Evolutionary conservation across 2,888 invertebrate species (phyloP), one percentile per base, ranked within the genome.

Genomic region (Hypsopygia costalis): DNA sequence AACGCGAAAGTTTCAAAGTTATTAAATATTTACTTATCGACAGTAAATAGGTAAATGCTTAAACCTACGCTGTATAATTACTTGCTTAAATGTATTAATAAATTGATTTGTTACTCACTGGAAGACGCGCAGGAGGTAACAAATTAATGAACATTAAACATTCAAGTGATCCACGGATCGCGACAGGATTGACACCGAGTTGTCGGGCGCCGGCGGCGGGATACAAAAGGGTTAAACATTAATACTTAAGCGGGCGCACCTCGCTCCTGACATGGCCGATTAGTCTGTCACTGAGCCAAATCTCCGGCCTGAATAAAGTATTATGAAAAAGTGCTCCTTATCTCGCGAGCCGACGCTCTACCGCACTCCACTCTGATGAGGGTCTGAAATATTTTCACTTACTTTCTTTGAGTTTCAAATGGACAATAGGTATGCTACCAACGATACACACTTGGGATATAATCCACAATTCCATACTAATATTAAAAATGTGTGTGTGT

Each of bases 321-420:
- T 87, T 73, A 80, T 77, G 78, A 88, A 88, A 88, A 88, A 87
- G 85, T 81, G 73, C 62, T 82, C 69, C 80, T 87, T 88, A 88
- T 87, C 87, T 77, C 51, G 46, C 51, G 60, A 58, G 60, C 55
- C 62, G 62, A 57, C 51, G 16, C 52, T 51, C 58, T 65, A 40
- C 65, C 69, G 64, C 66, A 61, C 62, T 57, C 62, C 63, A 51
- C 56, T 55, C 66, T 85, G 87, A 88, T 79, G 85, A 86, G 87
- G 87, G 87, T 87, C 67, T 58, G 62, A 57, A 61, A 53, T 59
- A 61, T 61, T 60, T 65, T 56, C 53, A 51, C 51, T 50, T 46
- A 49, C 11, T 33, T 40, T 44, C 49, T 49, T 47, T 47, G 42
- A 43, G 40, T 43, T 36, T 31, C 28, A 21, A 31, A 37, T 21